phyloP scores from a whole-genome alignment of 2,888 invertebrate species.

The Chloroclysta siterata region DNA sequence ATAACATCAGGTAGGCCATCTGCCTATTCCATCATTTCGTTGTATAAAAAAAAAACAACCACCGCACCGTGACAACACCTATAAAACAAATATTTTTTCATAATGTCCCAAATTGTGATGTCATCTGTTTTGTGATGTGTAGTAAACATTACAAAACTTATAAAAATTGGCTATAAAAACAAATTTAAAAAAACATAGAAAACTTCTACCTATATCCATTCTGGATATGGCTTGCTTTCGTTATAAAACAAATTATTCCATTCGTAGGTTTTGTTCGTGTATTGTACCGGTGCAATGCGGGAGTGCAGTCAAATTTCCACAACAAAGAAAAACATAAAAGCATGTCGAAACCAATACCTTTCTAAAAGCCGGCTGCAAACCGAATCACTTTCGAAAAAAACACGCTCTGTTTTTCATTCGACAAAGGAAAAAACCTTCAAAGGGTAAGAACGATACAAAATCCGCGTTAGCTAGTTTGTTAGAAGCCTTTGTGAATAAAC shows the following conservation, averaged over 20 bases:
- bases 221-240: neutral
- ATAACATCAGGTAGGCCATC: too few species aligned
- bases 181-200: too few species aligned
- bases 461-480: constrained; percentile 44
- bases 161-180: too few species aligned
- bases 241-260: neutral
- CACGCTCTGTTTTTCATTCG: constrained; percentile 37
- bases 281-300: neutral
- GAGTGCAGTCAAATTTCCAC: constrained; percentile 10
- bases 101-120: too few species aligned
- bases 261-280: neutral
- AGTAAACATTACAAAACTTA: too few species aligned
- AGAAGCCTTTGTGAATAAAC: constrained; percentile 47
- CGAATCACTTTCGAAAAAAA: constrained; percentile 41
- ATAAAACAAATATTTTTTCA: too few species aligned
- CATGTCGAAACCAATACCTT: constrained; percentile 33
- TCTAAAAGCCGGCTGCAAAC: constrained; percentile 36
- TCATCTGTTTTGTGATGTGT: too few species aligned
- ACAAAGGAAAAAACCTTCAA: constrained; percentile 29
- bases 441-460: constrained; percentile 36
- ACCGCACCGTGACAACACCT: too few species aligned
- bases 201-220: neutral
- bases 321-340: constrained; percentile 30
- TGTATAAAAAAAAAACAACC: too few species aligned
- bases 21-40: too few species aligned